phyloP scores from a whole-genome alignment of 2,113 vertebrate species.

The Channa argus region DNA sequence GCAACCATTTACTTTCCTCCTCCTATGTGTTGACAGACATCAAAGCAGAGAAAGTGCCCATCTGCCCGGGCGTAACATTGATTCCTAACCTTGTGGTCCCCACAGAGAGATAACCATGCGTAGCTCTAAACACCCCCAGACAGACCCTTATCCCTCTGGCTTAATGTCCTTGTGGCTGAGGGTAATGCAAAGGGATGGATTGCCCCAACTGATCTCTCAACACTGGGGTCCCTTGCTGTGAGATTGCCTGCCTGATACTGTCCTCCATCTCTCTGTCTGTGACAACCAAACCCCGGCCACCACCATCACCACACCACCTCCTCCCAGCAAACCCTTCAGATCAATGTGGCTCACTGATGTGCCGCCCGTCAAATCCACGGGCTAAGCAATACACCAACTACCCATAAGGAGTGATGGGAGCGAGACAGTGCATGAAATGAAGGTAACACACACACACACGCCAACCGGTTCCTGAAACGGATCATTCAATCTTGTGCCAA shows the following conservation, averaged over 20 bases:
- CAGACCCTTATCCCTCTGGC: slow-evolving; percentile 80
- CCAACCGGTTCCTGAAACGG: slow-evolving; percentile 58
- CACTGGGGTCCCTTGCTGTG: slow-evolving; percentile 71
- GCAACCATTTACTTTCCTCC: slow-evolving; percentile 16
- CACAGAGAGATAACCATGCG: slow-evolving; percentile 77
- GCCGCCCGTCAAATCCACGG: slow-evolving; percentile 77
- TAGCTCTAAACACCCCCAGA: slow-evolving; percentile 80
- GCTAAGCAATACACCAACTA: slow-evolving; percentile 74
- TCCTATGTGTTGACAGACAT: slow-evolving; percentile 59
- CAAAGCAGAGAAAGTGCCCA: slow-evolving; percentile 61
- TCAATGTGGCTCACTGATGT: slow-evolving; percentile 79
- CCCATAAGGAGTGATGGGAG: slow-evolving; percentile 66
- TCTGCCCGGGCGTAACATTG: slow-evolving; percentile 64
- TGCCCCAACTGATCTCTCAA: slow-evolving; percentile 71
- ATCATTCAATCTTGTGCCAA: slow-evolving; percentile 71
- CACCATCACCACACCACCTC: neutral
- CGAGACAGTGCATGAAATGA: slow-evolving; percentile 72
- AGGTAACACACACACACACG: slow-evolving; percentile 39
- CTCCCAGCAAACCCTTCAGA: slow-evolving; percentile 55
- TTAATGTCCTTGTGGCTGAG: slow-evolving; percentile 83
- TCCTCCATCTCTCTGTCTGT: slow-evolving; percentile 79
- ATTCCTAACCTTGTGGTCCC: slow-evolving; percentile 66
- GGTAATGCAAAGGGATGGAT: slow-evolving; percentile 84
- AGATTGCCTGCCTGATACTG: slow-evolving; percentile 83
- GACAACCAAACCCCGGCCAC: slow-evolving; percentile 70